These are phyloP conservation scores for Argya squamiceps DNA, from an alignment of 2,797 vertebrate genomes.

Conservation along the genomic window DNA sequence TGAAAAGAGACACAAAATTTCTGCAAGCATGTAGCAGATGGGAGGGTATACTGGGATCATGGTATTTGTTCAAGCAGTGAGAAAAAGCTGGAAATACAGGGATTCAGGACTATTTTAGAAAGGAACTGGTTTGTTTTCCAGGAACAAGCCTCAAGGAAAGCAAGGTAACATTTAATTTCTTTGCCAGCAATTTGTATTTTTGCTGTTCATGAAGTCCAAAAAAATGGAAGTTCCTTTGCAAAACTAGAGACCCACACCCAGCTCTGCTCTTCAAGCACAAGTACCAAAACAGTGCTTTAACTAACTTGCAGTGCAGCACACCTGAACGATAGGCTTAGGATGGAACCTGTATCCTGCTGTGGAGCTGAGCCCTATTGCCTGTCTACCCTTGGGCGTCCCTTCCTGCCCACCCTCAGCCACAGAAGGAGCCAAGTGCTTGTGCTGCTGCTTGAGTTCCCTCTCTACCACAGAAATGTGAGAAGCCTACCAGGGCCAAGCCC, in stretches of 20 bases:
- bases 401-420: neutral
- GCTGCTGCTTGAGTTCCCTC: neutral
- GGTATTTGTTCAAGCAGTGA: neutral
- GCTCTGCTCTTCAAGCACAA: neutral
- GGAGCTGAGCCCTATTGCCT: neutral
- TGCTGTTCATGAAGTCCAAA: neutral
- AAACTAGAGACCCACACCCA: neutral
- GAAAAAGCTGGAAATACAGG: neutral
- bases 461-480: rapidly evolving
- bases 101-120: neutral
- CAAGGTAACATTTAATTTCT: neutral
- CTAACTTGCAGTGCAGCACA: neutral
- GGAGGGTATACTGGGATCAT: neutral
- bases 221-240: neutral
- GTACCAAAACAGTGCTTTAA: rapidly evolving
- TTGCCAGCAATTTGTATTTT: neutral
- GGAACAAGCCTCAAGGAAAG: neutral
- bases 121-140: neutral
- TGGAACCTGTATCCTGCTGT: rapidly evolving
- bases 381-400: rapidly evolving
- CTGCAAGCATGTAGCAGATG: slow-evolving; percentile 12
- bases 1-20: neutral
- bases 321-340: rapidly evolving
- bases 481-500: neutral
- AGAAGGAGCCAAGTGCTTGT: rapidly evolving